Percentiles rank a stretch among this genome's conserved stretches.
phyloP scores from a whole-genome alignment of 2,888 invertebrate species.

The Aphidius colemani region DNA sequence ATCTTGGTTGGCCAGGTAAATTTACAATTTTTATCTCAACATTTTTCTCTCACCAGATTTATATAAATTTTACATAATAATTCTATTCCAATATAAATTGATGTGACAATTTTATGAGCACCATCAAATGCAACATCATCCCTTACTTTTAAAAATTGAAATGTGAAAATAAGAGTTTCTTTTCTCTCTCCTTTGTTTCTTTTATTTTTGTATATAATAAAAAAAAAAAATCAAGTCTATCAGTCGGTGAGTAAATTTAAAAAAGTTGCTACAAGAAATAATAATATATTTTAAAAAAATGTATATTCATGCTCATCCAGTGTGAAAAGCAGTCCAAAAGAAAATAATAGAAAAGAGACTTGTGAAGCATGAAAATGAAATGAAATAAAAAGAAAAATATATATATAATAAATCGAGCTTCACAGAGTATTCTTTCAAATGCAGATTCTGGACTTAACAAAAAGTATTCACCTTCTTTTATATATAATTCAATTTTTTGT shows the following conservation, averaged over 20 bases:
- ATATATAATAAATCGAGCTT: constrained; percentile 48
- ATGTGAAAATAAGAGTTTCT: too few species aligned
- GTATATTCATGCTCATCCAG: neutral
- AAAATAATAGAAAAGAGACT: constrained; percentile 6
- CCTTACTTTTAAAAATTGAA: too few species aligned
- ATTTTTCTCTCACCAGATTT: neutral
- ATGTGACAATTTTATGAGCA: too few species aligned
- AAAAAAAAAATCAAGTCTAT: too few species aligned
- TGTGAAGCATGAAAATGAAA: constrained; percentile 8
- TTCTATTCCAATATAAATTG: neutral
- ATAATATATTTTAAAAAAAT: constrained; percentile 6
- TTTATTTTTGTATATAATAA: too few species aligned
- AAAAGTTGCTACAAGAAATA: neutral
- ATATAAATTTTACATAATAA: neutral
- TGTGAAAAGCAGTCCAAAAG: constrained; percentile 10
- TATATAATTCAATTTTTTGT: constrained; percentile 19
- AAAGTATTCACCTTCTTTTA: constrained; percentile 38
- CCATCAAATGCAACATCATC: too few species aligned
- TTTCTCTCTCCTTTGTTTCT: too few species aligned
- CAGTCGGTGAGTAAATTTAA: neutral
- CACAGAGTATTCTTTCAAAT: constrained; percentile 47
- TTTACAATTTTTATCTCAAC: neutral
- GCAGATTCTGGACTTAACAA: constrained; percentile 51
- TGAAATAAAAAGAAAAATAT: constrained; percentile 23
- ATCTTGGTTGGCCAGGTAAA: constrained; percentile 3